Evolutionary conservation across 2,888 invertebrate species (phyloP).

Genomic region (Chorisops tibialis): DNA sequence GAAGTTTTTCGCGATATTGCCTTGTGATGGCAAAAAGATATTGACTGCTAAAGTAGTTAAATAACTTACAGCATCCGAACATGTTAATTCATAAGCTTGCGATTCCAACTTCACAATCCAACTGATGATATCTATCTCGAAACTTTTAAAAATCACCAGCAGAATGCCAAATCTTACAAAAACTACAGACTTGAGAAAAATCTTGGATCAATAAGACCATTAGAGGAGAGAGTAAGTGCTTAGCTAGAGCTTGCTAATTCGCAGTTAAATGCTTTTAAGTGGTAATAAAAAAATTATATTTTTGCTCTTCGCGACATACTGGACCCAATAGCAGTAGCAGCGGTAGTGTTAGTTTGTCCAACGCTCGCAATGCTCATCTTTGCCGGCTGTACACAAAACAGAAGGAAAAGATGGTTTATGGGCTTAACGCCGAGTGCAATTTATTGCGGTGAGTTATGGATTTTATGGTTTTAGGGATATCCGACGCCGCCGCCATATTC

Average conservation of each 20-base stretch:
- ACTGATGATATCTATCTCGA: too few relatives aligned
- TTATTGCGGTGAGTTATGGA: slow-evolving; percentile 23
- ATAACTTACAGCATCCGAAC: too few relatives aligned
- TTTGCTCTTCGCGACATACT: slow-evolving; percentile 2
- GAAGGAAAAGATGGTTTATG: slow-evolving; percentile 19
- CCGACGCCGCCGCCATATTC: not conserved
- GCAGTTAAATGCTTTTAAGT: slow-evolving; percentile 23
- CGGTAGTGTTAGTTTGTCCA: not conserved
- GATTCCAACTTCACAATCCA: too few relatives aligned
- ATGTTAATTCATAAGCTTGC: too few relatives aligned
- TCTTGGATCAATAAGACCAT: too few relatives aligned
- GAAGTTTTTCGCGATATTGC: too few relatives aligned
- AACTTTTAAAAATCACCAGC: too few relatives aligned
- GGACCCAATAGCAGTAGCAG: not conserved
- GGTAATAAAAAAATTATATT: slow-evolving; percentile 24
- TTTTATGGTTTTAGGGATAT: slow-evolving; percentile 21
- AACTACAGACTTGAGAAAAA: too few relatives aligned
- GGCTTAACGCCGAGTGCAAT: slow-evolving; percentile 22
- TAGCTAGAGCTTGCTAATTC: slow-evolving; percentile 21
- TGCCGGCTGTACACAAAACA: slow-evolving; percentile 12
- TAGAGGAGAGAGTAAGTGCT: not conserved
- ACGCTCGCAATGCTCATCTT: too few relatives aligned
- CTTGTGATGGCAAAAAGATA: too few relatives aligned
- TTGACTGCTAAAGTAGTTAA: too few relatives aligned
- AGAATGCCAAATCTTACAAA: too few relatives aligned